Percentiles rank a stretch among this genome's conserved stretches.
These are phyloP conservation scores for Bombus terrestris DNA, from an alignment of 1,140 invertebrate genomes.

Conservation along the genomic window DNA sequence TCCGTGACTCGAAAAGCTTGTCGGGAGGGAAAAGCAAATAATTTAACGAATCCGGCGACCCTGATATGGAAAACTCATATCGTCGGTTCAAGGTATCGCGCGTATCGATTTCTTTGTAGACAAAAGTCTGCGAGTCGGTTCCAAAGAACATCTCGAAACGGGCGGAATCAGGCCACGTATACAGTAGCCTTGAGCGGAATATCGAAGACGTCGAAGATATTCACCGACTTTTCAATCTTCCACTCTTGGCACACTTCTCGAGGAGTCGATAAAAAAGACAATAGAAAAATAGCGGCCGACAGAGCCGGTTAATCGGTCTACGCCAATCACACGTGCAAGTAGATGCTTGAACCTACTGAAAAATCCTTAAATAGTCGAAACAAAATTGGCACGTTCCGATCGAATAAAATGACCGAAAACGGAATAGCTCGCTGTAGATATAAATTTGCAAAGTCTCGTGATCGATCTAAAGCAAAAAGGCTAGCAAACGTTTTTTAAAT, in stretches of 20 bases:
- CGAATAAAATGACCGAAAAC: background rate
- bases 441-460: background rate
- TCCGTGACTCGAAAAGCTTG: background rate
- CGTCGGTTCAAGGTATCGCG: conserved; percentile 39
- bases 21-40: conserved; percentile 31
- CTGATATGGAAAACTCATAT: conserved; percentile 51
- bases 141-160: conserved; percentile 46
- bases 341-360: background rate
- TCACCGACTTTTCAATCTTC: conserved; percentile 53
- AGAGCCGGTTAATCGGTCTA: conserved; percentile 14
- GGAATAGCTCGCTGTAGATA: background rate
- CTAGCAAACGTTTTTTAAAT: background rate
- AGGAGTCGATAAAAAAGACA: conserved; percentile 51
- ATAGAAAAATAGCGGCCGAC: conserved; percentile 46
- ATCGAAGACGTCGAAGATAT: conserved; percentile 53
- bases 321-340: background rate
- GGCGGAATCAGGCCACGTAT: conserved; percentile 50
- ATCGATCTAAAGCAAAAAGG: background rate
- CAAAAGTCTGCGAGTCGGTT: conserved; percentile 36
- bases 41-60: conserved; percentile 36
- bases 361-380: background rate
- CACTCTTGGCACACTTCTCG: conserved; percentile 52
- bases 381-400: background rate
- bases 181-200: conserved; percentile 53
- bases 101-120: conserved; percentile 50